phyloP scores from a whole-genome alignment of 2,797 vertebrate genomes.

The Poeciliopsis presidionis region DNA sequence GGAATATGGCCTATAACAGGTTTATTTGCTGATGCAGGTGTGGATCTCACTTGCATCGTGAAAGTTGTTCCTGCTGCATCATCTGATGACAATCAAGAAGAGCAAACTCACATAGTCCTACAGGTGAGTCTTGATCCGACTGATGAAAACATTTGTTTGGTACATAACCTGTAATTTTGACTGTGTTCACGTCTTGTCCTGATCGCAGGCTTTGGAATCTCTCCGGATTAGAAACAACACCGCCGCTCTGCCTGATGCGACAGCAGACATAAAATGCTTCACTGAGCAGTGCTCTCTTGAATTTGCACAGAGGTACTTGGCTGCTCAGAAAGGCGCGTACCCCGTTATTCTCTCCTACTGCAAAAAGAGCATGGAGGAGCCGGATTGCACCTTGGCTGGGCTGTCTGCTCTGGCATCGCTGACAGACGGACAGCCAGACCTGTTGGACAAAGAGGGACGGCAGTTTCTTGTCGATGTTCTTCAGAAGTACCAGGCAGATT shows the following conservation, averaged over 20 bases:
- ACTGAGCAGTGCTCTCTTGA: conserved; percentile 85
- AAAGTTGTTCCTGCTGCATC: conserved; percentile 77
- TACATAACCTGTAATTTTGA: background rate
- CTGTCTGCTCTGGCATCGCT: conserved; percentile 81
- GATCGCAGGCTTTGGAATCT: conserved; percentile 82
- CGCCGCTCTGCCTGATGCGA: conserved; percentile 28
- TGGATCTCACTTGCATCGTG: conserved; percentile 91
- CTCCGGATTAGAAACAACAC: conserved; percentile 73
- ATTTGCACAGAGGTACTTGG: conserved; percentile 87
- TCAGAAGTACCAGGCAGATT: conserved; percentile 49
- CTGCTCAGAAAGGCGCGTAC: conserved; percentile 90
- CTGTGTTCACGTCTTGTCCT: background rate
- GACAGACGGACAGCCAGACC: conserved; percentile 91
- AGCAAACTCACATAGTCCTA: conserved; percentile 85
- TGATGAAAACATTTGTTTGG: background rate
- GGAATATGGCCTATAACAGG: conserved; percentile 14
- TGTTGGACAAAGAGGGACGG: conserved; percentile 84
- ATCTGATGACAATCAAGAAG: conserved; percentile 77
- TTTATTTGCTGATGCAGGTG: conserved; percentile 78
- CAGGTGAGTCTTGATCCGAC: conserved; percentile 76
- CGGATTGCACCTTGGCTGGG: conserved; percentile 64
- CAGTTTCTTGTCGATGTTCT: conserved; percentile 82
- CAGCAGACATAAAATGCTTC: conserved; percentile 74
- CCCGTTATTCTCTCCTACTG: conserved; percentile 86
- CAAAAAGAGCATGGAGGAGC: conserved; percentile 66